Percentiles rank a stretch among this genome's conserved stretches.
These are phyloP conservation scores for Callosobruchus maculatus DNA, from an alignment of 2,888 invertebrate genomes.

Conservation along the genomic window DNA sequence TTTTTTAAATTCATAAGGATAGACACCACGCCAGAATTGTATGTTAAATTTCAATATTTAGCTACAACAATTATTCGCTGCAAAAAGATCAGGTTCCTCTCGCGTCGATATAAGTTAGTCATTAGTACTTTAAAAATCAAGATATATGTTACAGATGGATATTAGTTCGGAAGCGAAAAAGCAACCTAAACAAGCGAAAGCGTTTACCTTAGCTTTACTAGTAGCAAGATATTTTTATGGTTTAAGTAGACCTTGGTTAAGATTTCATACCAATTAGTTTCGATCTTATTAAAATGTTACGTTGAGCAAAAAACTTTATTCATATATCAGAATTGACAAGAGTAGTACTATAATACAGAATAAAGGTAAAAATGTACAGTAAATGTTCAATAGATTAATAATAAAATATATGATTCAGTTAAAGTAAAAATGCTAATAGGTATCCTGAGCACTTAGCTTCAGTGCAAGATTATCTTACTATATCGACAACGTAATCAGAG, in stretches of 20 bases:
- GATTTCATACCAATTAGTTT: background rate
- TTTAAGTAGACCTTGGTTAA: background rate
- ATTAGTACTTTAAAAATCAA: background rate
- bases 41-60: too few relatives aligned
- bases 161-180: slow-evolving; percentile 5
- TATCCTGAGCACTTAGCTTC: background rate
- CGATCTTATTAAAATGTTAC: background rate
- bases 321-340: background rate
- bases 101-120: too few relatives aligned
- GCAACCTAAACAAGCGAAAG: background rate
- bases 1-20: too few relatives aligned
- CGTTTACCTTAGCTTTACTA: background rate
- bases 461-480: background rate
- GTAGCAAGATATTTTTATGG: background rate
- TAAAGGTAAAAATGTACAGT: background rate
- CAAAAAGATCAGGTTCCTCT: too few relatives aligned
- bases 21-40: too few relatives aligned
- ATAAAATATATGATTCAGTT: background rate
- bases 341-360: background rate
- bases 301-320: background rate
- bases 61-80: too few relatives aligned
- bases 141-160: background rate
- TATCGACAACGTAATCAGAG: background rate
- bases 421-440: background rate
- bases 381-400: background rate